Base-by-base conservation (phyloP, 2,888 invertebrate genomes). In the Limenitis camilla region DNA sequence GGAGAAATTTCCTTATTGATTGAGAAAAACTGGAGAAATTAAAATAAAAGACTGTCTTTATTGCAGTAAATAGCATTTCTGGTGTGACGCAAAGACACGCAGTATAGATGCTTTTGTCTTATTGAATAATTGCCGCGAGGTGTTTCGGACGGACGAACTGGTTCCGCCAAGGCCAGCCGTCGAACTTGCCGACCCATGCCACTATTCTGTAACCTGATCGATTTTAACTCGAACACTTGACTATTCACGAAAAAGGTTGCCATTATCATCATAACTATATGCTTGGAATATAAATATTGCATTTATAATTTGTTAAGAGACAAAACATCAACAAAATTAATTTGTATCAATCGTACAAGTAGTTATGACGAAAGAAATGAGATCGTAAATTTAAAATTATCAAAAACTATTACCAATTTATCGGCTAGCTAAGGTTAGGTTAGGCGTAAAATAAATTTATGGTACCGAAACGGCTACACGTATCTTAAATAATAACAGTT, bases 61-160 rank as follows among this genome's bases (percentile, higher is more conserved):
- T n/a, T n/a, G n/a, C n/a, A n/a, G n/a, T n/a, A n/a, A n/a, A 66
- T 67, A 71, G 72, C 76, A 67, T 75, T 80, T 78, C 74, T 71
- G 64, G 66, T 71, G 75, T 80, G 78, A 81, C 78, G 84, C 79
- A 78, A 81, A 82, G 40, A 52, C 71, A 70, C 71, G 69, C 69
- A 70, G 70, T 71, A 72, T 71, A 72, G 79, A 76, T 78, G 82
- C 78, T 82, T 86, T 86, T 86, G 86, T 87, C 83, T 86, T 82
- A 84, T 86, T 86, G 81, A 85, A 86, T 86, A 86, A 86, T 86
- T 82, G 85, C 81, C 77, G 76, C 75, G 80, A 81, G 81, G 82
- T 81, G 86, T 84, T 87, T 84, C 78, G 86, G 85, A 76, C 80
- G 81, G 77, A 78, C 74, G 67, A 78, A 85, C 87, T 81, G 87